Percentiles rank a stretch among this genome's conserved stretches.
Evolutionary conservation across 2,797 vertebrate species (phyloP).

Genomic region (Telmatherina bonti): DNA sequence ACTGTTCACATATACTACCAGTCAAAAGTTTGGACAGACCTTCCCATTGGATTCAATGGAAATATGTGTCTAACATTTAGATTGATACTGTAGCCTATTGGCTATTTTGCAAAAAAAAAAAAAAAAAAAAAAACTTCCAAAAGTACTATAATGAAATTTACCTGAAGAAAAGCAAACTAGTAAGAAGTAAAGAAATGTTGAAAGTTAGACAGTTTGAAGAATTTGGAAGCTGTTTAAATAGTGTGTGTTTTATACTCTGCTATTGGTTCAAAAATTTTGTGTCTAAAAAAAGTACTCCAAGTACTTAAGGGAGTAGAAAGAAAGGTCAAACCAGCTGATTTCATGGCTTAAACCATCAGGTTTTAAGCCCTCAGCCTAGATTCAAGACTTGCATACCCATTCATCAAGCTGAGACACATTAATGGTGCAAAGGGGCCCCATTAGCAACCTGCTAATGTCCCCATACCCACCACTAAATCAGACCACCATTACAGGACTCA

Average conservation of each 20-base stretch:
- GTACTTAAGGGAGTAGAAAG: background rate
- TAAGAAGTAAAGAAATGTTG: background rate
- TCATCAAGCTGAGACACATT: background rate
- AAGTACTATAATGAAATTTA: background rate
- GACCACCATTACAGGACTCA: background rate
- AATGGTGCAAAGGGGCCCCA: background rate
- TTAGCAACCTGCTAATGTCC: background rate
- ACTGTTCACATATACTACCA: no score
- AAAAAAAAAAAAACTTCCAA: background rate
- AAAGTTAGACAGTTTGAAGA: background rate
- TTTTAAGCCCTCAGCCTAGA: background rate
- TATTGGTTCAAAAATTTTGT: background rate
- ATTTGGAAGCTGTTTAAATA: background rate
- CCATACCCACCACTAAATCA: conserved; percentile 6
- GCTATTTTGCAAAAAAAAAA: background rate
- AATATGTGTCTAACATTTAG: no score
- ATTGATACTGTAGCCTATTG: background rate
- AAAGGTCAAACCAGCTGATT: background rate
- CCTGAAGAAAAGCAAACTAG: background rate
- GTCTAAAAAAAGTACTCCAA: background rate
- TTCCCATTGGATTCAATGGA: no score
- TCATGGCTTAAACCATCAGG: conserved; percentile 1
- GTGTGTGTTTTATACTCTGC: background rate
- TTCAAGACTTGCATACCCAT: background rate
- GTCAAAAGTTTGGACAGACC: no score